phyloP scores from a whole-genome alignment of 2,888 invertebrate species.

The Papilio elwesi region DNA sequence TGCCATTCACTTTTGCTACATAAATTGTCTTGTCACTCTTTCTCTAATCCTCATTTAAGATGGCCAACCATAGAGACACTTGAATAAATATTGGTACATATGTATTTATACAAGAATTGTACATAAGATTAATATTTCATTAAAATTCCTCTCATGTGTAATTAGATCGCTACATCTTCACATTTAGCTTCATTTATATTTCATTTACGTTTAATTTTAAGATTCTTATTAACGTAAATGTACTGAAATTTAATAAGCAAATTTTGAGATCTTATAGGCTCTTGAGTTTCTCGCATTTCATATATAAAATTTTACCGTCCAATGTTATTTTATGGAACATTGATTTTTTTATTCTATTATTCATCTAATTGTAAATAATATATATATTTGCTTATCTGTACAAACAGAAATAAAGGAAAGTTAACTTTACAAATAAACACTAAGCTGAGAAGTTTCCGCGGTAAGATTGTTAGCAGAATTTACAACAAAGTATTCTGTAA shows the following conservation, averaged over 20 bases:
- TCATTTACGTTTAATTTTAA: slow-evolving; percentile 3
- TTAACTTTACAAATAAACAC: slow-evolving; percentile 17
- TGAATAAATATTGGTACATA: no score
- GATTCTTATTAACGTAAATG: not conserved
- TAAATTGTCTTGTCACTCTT: no score
- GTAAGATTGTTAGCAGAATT: slow-evolving; percentile 12
- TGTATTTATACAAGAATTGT: no score
- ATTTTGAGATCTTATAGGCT: slow-evolving; percentile 14
- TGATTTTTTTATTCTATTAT: not conserved
- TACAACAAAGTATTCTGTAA: slow-evolving; percentile 9
- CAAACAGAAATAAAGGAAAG: not conserved
- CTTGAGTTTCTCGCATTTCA: slow-evolving; percentile 12
- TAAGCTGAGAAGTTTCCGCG: slow-evolving; percentile 1
- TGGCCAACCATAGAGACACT: no score
- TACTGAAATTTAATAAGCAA: slow-evolving; percentile 28
- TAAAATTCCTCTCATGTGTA: not conserved
- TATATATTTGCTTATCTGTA: slow-evolving; percentile 1
- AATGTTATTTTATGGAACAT: not conserved
- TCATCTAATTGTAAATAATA: not conserved
- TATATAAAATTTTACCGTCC: slow-evolving; percentile 7
- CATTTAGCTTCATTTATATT: not conserved
- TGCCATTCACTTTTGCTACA: no score
- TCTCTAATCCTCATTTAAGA: no score
- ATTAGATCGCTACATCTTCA: not conserved
- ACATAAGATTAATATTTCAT: not conserved